Evolutionary conservation across 2,888 invertebrate genomes (phyloP).

Genomic region (Dinocampus coccinellae): DNA sequence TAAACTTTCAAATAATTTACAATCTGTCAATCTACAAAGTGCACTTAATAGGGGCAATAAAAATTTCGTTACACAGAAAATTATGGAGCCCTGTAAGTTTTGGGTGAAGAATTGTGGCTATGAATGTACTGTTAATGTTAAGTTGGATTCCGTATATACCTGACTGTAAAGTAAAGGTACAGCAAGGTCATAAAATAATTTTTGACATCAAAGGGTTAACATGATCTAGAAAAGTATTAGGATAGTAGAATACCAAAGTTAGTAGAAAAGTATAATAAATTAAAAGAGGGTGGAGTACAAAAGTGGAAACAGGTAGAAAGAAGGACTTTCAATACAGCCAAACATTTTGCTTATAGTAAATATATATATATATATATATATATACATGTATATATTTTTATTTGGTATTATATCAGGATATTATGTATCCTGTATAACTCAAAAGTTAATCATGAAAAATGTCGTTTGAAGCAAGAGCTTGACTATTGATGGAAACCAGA

Average conservation of each 20-base stretch:
- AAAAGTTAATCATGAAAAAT: neutral
- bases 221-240: constrained; percentile 56
- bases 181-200: constrained; percentile 5
- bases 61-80: too few species aligned
- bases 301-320: neutral
- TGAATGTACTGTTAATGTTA: neutral
- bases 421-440: neutral
- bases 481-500: neutral
- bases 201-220: constrained; percentile 34
- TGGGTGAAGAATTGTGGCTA: neutral
- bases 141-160: neutral
- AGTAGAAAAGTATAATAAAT: neutral
- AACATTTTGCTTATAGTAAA: neutral
- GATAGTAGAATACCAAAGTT: constrained; percentile 37
- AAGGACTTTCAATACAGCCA: too few species aligned
- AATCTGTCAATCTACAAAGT: too few species aligned
- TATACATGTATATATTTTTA: neutral
- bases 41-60: too few species aligned
- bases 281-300: neutral
- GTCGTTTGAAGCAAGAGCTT: neutral
- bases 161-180: neutral
- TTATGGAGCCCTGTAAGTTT: too few species aligned
- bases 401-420: neutral
- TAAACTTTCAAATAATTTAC: neutral
- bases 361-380: neutral